Conservation (phyloP, 2,113 vertebrate genomes). For the Anarhynchus alexandrinus region DNA sequence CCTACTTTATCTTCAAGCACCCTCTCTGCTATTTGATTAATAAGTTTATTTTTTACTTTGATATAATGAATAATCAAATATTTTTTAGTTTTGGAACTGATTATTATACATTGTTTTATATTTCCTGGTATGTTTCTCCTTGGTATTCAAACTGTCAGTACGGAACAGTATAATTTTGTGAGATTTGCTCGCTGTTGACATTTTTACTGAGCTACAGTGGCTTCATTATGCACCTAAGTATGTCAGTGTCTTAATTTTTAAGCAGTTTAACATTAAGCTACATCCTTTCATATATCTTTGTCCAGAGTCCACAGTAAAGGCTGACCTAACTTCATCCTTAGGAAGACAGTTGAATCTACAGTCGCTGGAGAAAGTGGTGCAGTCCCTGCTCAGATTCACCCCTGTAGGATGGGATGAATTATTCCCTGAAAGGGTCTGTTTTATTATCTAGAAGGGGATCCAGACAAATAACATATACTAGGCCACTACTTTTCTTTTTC, state of each 20-base stretch:
- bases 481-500: not conserved
- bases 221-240: not conserved
- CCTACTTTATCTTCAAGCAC: not conserved
- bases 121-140: not conserved
- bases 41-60: not conserved
- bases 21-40: not conserved
- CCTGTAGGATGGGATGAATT: not conserved
- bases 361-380: not conserved
- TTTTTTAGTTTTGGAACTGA: not conserved
- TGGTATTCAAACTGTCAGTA: not conserved
- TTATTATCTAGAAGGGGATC: not conserved
- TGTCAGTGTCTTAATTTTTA: not conserved
- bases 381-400: not conserved
- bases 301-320: not conserved
- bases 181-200: not conserved
- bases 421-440: not conserved
- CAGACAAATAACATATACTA: not conserved
- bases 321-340: not conserved
- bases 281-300: not conserved
- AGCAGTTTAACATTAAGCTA: not conserved
- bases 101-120: not conserved
- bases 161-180: not conserved
- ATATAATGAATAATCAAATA: not conserved
- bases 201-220: not conserved
- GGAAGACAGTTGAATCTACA: not conserved